Base-by-base conservation (phyloP, 2,888 invertebrate species). In the Andrena praecox region DNA sequence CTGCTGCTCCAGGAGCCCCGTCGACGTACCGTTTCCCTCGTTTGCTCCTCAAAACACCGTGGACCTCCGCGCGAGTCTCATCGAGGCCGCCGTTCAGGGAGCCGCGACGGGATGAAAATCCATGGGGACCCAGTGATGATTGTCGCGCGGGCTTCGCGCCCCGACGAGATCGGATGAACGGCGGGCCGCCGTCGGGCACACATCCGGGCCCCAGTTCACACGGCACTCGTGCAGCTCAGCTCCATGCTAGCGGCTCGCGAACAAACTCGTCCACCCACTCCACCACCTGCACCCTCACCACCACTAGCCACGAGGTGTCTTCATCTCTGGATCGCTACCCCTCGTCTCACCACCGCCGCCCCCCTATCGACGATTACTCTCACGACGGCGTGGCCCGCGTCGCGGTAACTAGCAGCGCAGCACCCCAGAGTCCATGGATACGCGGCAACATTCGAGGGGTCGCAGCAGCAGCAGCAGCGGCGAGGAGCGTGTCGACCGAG, bases 231-330 rank as follows among this genome's bases (percentile, higher is more conserved):
- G 69, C 67, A 63, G 27, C 42, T 59, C 72, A 16, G n/a, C 63
- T 29, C 35, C 35, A 59, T n/a, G 56, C 52, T 20, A 12, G 80
- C 71, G 80, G 64, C 62, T 82, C 76, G 68, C 82, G 79, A 74
- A 68, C 62, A 70, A 76, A 77, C 70, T 79, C 77, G 72, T 84
- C 77, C 72, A 66, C 56, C 42, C 84, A 77, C 77, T 67, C 75
- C 69, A 75, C 75, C 75, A 77, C 74, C 80, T 67, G 72, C 85
- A 75, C 83, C 52, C 77, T 77, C 80, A 76, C 69, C 66, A 79
- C 74, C 68, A 76, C 81, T 82, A 82, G 56, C 81, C 82, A 84
- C 83, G 77, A 77, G 83, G 82, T 75, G 70, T 78, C 77, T 81
- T 82, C 74, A 60, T 72, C 42, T 67, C 68, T 31, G 35, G 63